Percentiles rank a stretch among this genome's conserved stretches.
Conservation (phyloP, 2,888 invertebrate species). For the Melitaea athalia region DNA sequence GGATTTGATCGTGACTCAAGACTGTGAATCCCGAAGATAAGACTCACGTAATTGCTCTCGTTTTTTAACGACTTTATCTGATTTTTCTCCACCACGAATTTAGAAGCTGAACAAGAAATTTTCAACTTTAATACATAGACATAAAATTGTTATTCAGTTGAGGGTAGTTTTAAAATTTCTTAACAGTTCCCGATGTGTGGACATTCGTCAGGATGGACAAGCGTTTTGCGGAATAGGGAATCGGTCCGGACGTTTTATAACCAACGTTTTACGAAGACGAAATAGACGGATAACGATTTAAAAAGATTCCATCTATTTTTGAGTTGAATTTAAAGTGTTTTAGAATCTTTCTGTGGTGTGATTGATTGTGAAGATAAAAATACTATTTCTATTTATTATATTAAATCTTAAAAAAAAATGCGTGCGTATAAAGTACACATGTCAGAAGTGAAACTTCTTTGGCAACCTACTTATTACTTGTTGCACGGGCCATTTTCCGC, state of each 20-base stretch:
- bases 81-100: constrained; percentile 62
- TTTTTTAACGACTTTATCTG: constrained; percentile 78
- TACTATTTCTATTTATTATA: not conserved
- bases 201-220: constrained; percentile 78
- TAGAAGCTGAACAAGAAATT: constrained; percentile 52
- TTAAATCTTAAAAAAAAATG: constrained; percentile 7
- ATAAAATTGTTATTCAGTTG: constrained; percentile 9
- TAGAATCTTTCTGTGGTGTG: constrained; percentile 8
- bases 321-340: constrained; percentile 15
- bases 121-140: constrained; percentile 37
- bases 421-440: too few species aligned
- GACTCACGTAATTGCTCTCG: constrained; percentile 73
- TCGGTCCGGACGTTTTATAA: constrained; percentile 74
- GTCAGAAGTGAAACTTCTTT: too few species aligned
- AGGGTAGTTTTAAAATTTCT: constrained; percentile 31
- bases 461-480: too few species aligned
- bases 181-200: constrained; percentile 48
- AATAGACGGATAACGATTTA: constrained; percentile 55
- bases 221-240: constrained; percentile 76
- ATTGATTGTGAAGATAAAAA: constrained; percentile 12
- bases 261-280: constrained; percentile 70
- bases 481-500: too few species aligned
- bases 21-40: constrained; percentile 64
- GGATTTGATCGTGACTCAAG: constrained; percentile 51
- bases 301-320: constrained; percentile 23